Evolutionary conservation across 1,140 invertebrate species (phyloP), one percentile per base, ranked within the genome.

Genomic region (Platyura marginata): DNA sequence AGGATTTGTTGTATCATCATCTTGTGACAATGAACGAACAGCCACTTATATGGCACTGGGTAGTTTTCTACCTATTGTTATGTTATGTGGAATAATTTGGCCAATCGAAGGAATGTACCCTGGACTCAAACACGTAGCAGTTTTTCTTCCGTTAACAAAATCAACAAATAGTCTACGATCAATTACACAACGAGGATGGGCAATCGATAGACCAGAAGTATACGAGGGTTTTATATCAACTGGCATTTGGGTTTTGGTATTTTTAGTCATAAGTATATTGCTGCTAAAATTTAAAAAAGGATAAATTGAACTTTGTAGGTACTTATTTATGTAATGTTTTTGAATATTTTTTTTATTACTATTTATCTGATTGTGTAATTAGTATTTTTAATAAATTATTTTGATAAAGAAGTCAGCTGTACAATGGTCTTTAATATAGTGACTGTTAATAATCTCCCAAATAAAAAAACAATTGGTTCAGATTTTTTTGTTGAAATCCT

Each of bases 31-130:
- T 6, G 91, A 97, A 64, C 74, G 84, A 43, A 88, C 84, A 6
- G 90, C 91, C 0, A 94, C 92, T 1, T 93, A 94, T 58, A 61
- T 93, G 46, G 85, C 90, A 0, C 71, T 96, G 56, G 91, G 91
- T 3, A 88, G 83, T 3, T 94, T 97, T 57, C 74, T 95, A 47
- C 91, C 91, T 0, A 90, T 90, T 54, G 74, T 96, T 10, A 72
- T 93, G 66, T 60, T 93, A 2, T 89, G 88, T 56, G 89, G 81
- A 39, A 81, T 86, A 34, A 81, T 87, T 45, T 87, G 83, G 83
- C 83, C 83, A 1, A 69, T 79, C 63, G 74, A 84, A 69, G 79
- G 78, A 36, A 56, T 59, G 25, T 29, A 29, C 25, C 25, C 25
- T 13, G 25, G 25, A 29, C 25, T 29, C 6, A 29, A 29, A 13